Conservation (phyloP, 2,797 vertebrate species). For the Florisuga fusca region DNA sequence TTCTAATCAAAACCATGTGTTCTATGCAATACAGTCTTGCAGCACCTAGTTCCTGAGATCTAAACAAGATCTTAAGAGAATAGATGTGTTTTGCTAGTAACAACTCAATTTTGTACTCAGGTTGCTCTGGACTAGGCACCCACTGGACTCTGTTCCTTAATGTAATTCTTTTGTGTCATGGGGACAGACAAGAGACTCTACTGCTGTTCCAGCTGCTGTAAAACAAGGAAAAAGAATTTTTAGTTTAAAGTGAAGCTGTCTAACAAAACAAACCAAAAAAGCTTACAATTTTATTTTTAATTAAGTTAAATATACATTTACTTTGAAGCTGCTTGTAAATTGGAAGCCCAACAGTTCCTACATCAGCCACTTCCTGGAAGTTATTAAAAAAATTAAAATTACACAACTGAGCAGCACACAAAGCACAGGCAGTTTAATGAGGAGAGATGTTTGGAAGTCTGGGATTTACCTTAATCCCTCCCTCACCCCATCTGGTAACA, state of each 20-base stretch:
- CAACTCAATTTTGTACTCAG: neutral
- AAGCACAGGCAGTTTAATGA: neutral
- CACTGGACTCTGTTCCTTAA: neutral
- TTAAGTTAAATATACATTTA: neutral
- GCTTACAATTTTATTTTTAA: neutral
- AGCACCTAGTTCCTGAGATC: neutral
- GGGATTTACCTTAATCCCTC: neutral
- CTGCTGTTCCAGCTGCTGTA: neutral
- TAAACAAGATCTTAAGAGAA: neutral
- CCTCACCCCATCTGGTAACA: neutral
- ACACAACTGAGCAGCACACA: neutral
- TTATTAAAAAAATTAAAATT: neutral
- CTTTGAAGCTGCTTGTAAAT: neutral
- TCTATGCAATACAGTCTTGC: neutral
- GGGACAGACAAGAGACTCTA: neutral
- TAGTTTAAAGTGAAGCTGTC: neutral
- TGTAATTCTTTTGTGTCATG: accelerated
- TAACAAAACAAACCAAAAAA: neutral
- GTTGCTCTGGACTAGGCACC: neutral
- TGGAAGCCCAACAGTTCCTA: neutral
- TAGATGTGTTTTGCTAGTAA: neutral
- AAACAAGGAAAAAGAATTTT: neutral
- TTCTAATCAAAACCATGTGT: neutral
- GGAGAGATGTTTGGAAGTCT: neutral
- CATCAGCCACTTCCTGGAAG: neutral